Evolutionary conservation across 2,888 invertebrate species (phyloP), one percentile per base, ranked within the genome.

Genomic region (Meta bourneti): DNA sequence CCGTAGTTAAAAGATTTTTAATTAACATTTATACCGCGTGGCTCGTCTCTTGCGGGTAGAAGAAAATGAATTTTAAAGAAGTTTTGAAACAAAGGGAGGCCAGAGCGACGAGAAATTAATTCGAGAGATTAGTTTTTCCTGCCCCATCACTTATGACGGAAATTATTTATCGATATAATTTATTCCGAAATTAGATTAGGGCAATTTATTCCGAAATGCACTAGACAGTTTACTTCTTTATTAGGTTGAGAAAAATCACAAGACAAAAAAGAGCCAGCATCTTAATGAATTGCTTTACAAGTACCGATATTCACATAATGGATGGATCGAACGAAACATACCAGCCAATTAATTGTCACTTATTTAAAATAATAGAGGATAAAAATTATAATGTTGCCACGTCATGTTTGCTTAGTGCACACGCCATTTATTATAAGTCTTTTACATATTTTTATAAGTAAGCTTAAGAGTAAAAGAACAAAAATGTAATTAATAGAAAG

Each of bases 71-170:
- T 78, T 86, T 70, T 70, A 77, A 70, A 84, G 51, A 70, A 78
- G 20, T 70, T 86, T 49, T 9, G 48, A 61, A 77, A 75, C 48
- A 70, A 70, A 78, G 85, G 7, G 34, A 34, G 34, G 34, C 34
- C 34, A 84, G n/a, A 54, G 52, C 84, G 70, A 54, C 13, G 83
- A 74, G 74, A 74, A 84, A 84, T 84, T 74, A 84, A 84, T 84
- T 84, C 34, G 54, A 11, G 13, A 70, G 54, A 84, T 84, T 84
- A 84, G 74, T 84, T 83, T 83, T 54, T 54, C 79, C 54, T n/a
- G n/a, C 52, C 11, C n/a, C 20, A 13, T 78, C 61, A 52, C 16
- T 79, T n/a, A 19, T 79, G 13, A 52, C 16, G 13, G 2, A 74
- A 74, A 84, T 84, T 84, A 84, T 74, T 74, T 74, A 74, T 52